Percentiles rank a stretch among this genome's conserved stretches.
These are phyloP conservation scores for Laupala kohalensis DNA, from an alignment of 1,140 invertebrate genomes.

Conservation along the genomic window DNA sequence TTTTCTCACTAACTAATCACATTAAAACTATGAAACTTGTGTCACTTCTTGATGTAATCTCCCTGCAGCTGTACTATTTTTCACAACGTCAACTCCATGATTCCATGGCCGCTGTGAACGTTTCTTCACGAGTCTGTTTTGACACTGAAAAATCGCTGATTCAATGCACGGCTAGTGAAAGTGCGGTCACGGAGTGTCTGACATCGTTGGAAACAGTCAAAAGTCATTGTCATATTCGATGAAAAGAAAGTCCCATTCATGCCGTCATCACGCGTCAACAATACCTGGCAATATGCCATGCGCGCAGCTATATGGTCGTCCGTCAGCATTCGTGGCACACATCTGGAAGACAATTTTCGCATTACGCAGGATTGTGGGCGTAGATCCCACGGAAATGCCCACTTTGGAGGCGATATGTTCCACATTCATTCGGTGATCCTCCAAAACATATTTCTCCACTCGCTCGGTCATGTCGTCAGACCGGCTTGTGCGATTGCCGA, in stretches of 20 bases:
- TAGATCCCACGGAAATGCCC: constrained; percentile 6
- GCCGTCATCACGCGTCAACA: constrained; percentile 10
- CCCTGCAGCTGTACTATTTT: background rate
- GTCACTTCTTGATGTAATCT: background rate
- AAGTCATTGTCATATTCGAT: background rate
- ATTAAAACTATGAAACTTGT: background rate
- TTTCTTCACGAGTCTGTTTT: background rate
- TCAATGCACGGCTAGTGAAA: background rate
- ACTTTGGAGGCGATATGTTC: background rate
- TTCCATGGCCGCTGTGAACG: background rate
- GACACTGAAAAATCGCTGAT: constrained; percentile 5
- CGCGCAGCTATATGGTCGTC: constrained; percentile 16
- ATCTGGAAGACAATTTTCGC: constrained; percentile 7
- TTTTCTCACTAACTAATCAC: background rate
- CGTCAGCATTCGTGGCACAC: constrained; percentile 18
- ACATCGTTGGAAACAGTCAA: constrained; percentile 6
- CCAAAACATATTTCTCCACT: background rate
- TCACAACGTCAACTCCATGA: background rate
- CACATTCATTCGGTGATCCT: background rate
- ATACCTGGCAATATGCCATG: background rate
- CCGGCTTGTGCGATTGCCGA: background rate
- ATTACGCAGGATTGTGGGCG: background rate
- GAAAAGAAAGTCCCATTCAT: constrained; percentile 17
- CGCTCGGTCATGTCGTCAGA: background rate
- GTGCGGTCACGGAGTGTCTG: constrained; percentile 4